phyloP scores from a whole-genome alignment of 1,140 invertebrate genomes.

The Saccostrea glomerata region DNA sequence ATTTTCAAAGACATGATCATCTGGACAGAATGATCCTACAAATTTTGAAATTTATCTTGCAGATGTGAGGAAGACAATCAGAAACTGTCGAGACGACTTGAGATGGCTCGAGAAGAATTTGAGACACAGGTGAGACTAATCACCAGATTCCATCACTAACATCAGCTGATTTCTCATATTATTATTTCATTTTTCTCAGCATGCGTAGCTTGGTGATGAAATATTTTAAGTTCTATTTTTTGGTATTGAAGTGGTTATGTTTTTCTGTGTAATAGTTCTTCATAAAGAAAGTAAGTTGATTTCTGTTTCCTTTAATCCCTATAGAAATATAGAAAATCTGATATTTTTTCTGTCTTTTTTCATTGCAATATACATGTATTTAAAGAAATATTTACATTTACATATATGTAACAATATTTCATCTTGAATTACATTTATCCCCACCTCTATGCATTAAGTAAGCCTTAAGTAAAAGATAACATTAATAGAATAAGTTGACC shows the following conservation, averaged over 20 bases:
- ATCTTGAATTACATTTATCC: neutral
- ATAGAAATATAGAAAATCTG: neutral
- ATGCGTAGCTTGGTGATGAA: constrained; percentile 1
- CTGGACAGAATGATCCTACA: too few relatives aligned
- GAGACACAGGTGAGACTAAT: constrained; percentile 67
- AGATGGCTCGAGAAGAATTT: constrained; percentile 71
- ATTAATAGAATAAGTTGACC: too few relatives aligned
- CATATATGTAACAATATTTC: too few relatives aligned
- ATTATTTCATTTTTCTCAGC: neutral
- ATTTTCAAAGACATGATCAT: too few relatives aligned
- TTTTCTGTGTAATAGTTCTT: constrained; percentile 29
- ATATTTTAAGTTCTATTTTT: neutral
- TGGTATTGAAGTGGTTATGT: neutral
- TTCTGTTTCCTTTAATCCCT: neutral
- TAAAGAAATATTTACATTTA: neutral
- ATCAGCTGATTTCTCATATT: neutral
- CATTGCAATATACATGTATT: neutral
- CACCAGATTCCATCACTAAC: neutral
- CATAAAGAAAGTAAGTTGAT: constrained; percentile 34
- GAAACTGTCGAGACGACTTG: constrained; percentile 65
- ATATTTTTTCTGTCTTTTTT: neutral
- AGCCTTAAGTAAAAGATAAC: too few relatives aligned
- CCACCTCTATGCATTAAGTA: neutral
- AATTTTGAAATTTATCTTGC: constrained; percentile 39
- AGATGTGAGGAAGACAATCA: constrained; percentile 74